phyloP scores from a whole-genome alignment of 2,888 invertebrate species.

The Andrena flavipes region DNA sequence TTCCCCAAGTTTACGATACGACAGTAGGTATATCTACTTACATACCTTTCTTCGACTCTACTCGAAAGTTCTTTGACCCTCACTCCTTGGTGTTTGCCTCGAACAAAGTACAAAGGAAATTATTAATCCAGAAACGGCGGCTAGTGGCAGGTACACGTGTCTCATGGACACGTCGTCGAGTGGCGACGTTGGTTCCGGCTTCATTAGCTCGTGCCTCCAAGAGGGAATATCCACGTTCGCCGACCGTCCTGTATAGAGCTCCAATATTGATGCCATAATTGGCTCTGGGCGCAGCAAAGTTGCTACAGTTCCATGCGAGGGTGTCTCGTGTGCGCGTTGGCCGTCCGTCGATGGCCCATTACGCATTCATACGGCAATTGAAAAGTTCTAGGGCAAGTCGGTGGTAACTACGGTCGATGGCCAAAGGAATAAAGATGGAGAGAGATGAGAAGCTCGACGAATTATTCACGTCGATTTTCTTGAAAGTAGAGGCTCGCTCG shows the following conservation, averaged over 20 bases:
- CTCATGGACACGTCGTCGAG: background rate
- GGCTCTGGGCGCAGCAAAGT: slow-evolving; percentile 41
- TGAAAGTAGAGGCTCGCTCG: too few species aligned
- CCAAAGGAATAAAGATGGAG: slow-evolving; percentile 19
- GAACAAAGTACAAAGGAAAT: background rate
- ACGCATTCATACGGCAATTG: slow-evolving; percentile 60
- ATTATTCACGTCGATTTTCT: too few species aligned
- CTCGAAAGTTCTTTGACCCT: background rate
- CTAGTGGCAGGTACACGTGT: background rate
- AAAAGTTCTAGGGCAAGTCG: slow-evolving; percentile 40
- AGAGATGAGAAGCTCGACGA: background rate
- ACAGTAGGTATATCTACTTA: too few species aligned
- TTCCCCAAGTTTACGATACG: too few species aligned
- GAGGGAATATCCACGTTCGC: slow-evolving; percentile 35
- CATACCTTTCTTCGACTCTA: background rate
- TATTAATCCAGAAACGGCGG: slow-evolving; percentile 7
- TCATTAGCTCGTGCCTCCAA: slow-evolving; percentile 33
- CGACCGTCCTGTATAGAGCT: slow-evolving; percentile 19
- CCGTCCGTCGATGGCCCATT: slow-evolving; percentile 51
- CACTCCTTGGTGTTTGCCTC: background rate
- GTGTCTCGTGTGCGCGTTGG: slow-evolving; percentile 12
- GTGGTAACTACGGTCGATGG: slow-evolving; percentile 48
- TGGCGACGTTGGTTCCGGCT: slow-evolving; percentile 26
- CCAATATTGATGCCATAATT: slow-evolving; percentile 59
- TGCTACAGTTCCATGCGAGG: slow-evolving; percentile 43